Evolutionary conservation across 2,113 vertebrate genomes (phyloP).

Genomic region (Tragelaphus strepsiceros): DNA sequence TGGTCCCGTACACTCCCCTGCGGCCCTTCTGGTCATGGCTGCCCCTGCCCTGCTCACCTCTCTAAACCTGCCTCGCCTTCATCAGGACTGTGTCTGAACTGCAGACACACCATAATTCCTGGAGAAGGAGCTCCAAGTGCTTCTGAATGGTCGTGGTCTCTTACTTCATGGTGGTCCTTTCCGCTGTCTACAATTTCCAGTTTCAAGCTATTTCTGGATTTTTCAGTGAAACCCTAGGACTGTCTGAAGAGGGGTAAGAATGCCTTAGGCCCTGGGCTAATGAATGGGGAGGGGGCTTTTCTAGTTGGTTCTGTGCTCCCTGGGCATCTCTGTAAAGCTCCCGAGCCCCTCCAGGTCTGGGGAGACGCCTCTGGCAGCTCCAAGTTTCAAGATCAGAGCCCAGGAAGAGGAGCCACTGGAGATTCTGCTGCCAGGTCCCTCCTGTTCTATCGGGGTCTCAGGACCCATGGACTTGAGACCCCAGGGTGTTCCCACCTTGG

Average conservation of each 20-base stretch:
- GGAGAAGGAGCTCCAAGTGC: constrained; percentile 79
- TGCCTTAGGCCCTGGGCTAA: neutral
- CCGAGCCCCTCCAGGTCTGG: rapidly evolving
- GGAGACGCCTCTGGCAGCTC: neutral
- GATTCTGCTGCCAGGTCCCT: neutral
- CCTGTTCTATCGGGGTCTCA: too few relatives aligned
- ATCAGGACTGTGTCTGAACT: neutral
- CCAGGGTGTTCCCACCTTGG: rapidly evolving
- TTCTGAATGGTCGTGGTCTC: constrained; percentile 83
- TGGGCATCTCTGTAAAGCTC: neutral
- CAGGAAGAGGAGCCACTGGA: neutral
- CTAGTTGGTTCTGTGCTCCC: neutral
- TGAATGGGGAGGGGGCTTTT: too few relatives aligned
- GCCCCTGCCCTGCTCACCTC: neutral
- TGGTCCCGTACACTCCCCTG: too few relatives aligned
- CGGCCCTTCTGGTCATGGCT: rapidly evolving
- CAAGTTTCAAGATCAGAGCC: neutral
- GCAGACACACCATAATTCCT: constrained; percentile 76
- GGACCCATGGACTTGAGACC: neutral
- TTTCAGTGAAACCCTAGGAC: constrained; percentile 81
- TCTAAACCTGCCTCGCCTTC: neutral
- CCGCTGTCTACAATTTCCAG: constrained; percentile 83
- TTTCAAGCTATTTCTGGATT: constrained; percentile 83
- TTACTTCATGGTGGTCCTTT: constrained; percentile 83
- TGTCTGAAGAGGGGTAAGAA: constrained; percentile 84